A percentile compares a stretch with the other conserved stretches of the same genome.
These are phyloP conservation scores for Acanthurus lineatus DNA, from an alignment of 2,797 vertebrate genomes.

Conservation along the genomic window DNA sequence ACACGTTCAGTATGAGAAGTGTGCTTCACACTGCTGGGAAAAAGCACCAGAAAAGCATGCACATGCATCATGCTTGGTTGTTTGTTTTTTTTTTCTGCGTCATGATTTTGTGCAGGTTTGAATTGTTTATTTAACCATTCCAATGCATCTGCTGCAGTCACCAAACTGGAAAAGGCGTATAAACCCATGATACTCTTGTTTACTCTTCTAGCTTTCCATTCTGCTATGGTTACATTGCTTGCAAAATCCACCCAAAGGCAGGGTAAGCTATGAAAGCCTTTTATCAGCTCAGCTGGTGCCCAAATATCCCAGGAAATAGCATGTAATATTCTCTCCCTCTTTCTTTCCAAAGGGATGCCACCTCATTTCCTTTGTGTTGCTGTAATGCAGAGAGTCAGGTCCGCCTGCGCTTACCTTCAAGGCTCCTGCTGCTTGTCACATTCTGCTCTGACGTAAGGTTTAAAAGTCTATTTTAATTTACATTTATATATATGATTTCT, in stretches of 20 bases:
- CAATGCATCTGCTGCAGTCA: conserved; percentile 41
- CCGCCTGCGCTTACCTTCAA: conserved; percentile 27
- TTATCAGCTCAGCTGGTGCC: conserved; percentile 68
- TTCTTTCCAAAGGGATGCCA: conserved; percentile 48
- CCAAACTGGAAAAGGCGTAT: conserved; percentile 38
- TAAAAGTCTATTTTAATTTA: conserved; percentile 19
- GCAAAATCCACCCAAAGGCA: conserved; percentile 57
- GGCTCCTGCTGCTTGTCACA: conserved; percentile 27
- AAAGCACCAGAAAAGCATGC: conserved; percentile 1
- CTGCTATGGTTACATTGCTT: conserved; percentile 43
- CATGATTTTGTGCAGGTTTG: conserved; percentile 2
- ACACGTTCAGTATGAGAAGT: conserved; percentile 10
- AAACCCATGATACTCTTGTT: conserved; percentile 35
- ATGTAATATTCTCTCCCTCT: conserved; percentile 72
- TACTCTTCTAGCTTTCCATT: conserved; percentile 42
- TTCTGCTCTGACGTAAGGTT: conserved; percentile 18
- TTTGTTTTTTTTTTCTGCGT: conserved; percentile 29
- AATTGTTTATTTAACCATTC: conserved; percentile 34
- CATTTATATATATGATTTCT: conserved; percentile 19
- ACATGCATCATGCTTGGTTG: conserved; percentile 1
- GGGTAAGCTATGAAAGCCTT: conserved; percentile 64
- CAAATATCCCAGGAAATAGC: conserved; percentile 71
- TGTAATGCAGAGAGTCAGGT: conserved; percentile 40
- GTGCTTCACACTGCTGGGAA: conserved; percentile 3
- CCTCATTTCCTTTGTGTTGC: conserved; percentile 64